Evolutionary conservation across 1,140 invertebrate genomes (phyloP), one percentile per base, ranked within the genome.

Genomic region (Radopholus similis): DNA sequence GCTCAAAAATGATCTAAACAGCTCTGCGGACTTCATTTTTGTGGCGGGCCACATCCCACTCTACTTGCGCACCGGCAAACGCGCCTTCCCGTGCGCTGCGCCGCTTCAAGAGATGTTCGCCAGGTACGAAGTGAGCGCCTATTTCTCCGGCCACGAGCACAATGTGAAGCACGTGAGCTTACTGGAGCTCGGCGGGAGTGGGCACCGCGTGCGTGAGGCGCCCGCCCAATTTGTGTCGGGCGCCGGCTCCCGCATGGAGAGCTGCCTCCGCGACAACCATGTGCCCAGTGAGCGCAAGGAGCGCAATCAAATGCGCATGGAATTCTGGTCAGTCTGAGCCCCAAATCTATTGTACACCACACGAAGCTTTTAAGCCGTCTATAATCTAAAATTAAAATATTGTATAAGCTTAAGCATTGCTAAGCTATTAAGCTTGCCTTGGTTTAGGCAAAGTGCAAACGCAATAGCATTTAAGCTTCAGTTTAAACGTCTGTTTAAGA

Each of bases 51-150:
- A 62, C n/a, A 42, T 42, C 8, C 58, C 58, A 6, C 18, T 62
- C 9, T 62, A 62, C n/a, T 30, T 62, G 28, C 11, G 18, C 30
- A 15, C 15, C 28, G 58, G 58, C 2, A 23, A 23, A 1, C n/a
- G 58, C 35, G 9, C 38, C 3, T 62, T 47, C 32, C 26, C 40
- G 4, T 62, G 58, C 44, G 18, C 58, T 34, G 28, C 23, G 23
- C 26, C 21, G 9, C 32, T 62, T 18, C 18, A 40, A 13, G 18
- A 51, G 2, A 23, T 62, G 40, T 26, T 62, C 15, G 1, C 3
- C 8, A 2, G 30, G 0, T 4, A 62, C 32, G n/a, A 30, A 30
- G 86, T 85, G 11, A 47, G 58, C 32, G 58, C 58, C 8, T 62
- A 62, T 49, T 47, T 62, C 13, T 38, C 58, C 32, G 58, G 58